Base-by-base conservation (phyloP, 2,113 vertebrate genomes). In the Syrrhaptes paradoxus region DNA sequence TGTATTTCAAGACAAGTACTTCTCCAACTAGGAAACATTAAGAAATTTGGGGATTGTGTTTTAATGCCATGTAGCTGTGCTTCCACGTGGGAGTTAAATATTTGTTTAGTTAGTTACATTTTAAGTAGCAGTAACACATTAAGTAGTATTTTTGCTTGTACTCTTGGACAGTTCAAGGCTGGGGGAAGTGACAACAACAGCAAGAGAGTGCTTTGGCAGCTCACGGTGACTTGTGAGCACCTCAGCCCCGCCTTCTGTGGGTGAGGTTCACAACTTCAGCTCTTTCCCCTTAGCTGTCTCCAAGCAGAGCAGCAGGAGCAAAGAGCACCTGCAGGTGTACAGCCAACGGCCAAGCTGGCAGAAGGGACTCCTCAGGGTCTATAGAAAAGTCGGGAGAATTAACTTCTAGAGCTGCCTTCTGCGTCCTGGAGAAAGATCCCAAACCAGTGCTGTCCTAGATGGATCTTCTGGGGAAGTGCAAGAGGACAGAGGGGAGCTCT, bases 221-320 rank as follows among this genome's bases (percentile, higher is more conserved):
- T 87, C 36, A 21, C 32, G 15, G 19, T 19, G 49, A 49, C 34
- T 31, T 32, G 17, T 7, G 55, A 52, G 36, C 1, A 1, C 59
- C 49, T 82, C 29, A 34, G n/a, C 17, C 13, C 19, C 58, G 13
- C 62, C 26, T 65, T 55, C 29, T 32, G 12, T 32, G 16, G 9
- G 3, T 0, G 0, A 74, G 58, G 41, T 28, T 73, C 32, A 66
- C 29, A 7, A 2, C 32, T 62, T 65, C 49, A 77, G 41, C 11
- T 65, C 54, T 66, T 59, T 66, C 49, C 29, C 26, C 2, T 57
- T 57, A 52, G 67, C 28, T 83, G 13, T 76, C 43, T 73, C 28
- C 51, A 43, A 72, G 41, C 67, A 55, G 36, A 77, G 28, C 24
- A 84, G 31, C 0, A 4, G 51, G 19, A 80, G 46, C 51, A 54